Evolutionary conservation across 1,140 invertebrate species (phyloP).

Genomic region (Yoshiicerus persimilis): DNA sequence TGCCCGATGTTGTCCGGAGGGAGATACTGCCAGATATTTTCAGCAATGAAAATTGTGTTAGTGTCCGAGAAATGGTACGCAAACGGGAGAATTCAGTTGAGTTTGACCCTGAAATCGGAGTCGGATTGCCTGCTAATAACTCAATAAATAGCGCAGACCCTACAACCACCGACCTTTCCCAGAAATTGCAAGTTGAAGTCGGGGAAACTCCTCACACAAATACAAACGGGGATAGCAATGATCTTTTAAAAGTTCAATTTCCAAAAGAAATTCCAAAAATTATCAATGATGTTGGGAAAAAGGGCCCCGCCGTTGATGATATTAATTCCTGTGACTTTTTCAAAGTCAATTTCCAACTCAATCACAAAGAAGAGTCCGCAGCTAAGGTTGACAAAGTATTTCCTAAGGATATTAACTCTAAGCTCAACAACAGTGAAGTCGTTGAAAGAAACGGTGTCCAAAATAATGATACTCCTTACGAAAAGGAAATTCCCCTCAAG

Average conservation of each 20-base stretch:
- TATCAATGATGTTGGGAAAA: not conserved
- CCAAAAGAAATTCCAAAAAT: not conserved
- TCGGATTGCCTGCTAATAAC: not conserved
- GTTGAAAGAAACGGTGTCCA: not conserved
- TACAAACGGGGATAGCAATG: not conserved
- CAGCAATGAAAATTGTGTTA: not conserved
- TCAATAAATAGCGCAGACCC: not conserved
- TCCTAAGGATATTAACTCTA: not conserved
- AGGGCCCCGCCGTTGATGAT: not conserved
- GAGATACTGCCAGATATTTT: not conserved
- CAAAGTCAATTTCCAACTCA: not conserved
- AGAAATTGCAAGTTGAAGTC: not conserved
- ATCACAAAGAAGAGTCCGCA: not conserved
- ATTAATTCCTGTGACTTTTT: not conserved
- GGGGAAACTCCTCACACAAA: not conserved
- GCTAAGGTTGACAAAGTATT: not conserved
- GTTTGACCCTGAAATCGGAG: not conserved
- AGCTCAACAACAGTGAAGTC: not conserved
- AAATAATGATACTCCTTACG: not conserved
- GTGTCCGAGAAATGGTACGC: not conserved
- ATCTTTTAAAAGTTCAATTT: not conserved
- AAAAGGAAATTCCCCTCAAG: too few species aligned
- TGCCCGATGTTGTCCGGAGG: not conserved
- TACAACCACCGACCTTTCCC: not conserved
- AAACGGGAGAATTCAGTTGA: not conserved